Evolutionary conservation across 2,113 vertebrate genomes (phyloP), one percentile per base, ranked within the genome.

Genomic region (Cathartes aura): DNA sequence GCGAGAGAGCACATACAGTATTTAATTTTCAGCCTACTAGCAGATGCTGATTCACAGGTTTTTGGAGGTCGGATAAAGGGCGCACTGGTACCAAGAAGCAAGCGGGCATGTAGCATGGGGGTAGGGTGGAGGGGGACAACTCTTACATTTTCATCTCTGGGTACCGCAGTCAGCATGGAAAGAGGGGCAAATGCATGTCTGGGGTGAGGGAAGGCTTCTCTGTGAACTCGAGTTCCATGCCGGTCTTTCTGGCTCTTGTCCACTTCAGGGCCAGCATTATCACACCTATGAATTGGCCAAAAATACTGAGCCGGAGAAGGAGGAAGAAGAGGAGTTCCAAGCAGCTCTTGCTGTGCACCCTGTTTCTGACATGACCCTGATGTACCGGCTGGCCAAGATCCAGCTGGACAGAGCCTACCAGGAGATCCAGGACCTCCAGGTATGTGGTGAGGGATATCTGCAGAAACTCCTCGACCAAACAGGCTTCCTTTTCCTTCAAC

Each of bases 391-490:
- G 11, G n/a, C n/a, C 82, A 98, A 99, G 89, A 99, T 99, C 50
- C 99, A 99, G 96, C 95, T 99, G 97, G 99, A 99, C 40, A 97
- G 95, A 96, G 98, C 99, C 1, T 99, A 99, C 88, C 96, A 92
- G n/a, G 99, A 99, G 95, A 99, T 99, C 55, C 98, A 99, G n/a
- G 98, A 99, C 75, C 98, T 99, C 38, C 99, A 99, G 99, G 99
- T 99, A 86, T 10, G 84, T 48, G 42, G 63, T 8, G 23, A 50
- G 52, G 15, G 12, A 24, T 47, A 45, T 36, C 20, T 63, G 32
- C 8, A 63, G 38, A 72, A 50, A 11, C 10, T 64, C 11, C 19
- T 40, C 6, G 2, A 56, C 26, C 26, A 19, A 29, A 27, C 1
- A 1, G 11, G 21, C 55, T 73, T 75, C 32, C 12, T 70, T 29